phyloP scores from a whole-genome alignment of 2,113 vertebrate species.

The Octodon degus region DNA sequence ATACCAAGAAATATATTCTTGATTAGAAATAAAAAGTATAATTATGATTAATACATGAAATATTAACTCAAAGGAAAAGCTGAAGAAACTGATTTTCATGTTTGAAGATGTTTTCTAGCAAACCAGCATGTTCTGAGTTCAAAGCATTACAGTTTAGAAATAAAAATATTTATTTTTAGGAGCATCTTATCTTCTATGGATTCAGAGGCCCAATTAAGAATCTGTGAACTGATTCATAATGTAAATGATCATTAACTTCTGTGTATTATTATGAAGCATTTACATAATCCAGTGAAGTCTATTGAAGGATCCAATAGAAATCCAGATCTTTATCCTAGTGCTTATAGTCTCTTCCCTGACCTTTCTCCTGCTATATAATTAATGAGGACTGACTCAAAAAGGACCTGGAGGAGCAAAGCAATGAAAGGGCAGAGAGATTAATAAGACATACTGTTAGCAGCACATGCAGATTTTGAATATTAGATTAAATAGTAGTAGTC shows the following conservation, averaged over 20 bases:
- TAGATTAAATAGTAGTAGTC: neutral
- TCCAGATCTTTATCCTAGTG: neutral
- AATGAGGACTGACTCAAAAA: neutral
- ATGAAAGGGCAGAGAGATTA: neutral
- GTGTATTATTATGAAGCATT: neutral
- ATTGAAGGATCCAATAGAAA: neutral
- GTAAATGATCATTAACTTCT: neutral
- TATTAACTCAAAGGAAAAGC: constrained; percentile 33
- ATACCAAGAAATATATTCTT: neutral
- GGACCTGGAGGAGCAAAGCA: accelerated
- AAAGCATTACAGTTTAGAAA: constrained; percentile 44
- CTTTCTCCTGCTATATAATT: neutral
- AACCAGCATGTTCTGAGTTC: neutral
- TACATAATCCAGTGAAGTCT: neutral
- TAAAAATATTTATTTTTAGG: neutral
- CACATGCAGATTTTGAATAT: neutral
- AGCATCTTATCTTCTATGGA: neutral
- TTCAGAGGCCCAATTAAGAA: neutral
- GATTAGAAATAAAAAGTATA: constrained; percentile 23
- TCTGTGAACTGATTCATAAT: neutral
- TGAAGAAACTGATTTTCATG: constrained; percentile 12
- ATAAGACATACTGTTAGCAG: neutral
- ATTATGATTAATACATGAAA: constrained; percentile 4
- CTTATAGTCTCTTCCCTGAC: neutral
- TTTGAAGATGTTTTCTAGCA: neutral